Evolutionary conservation across 2,888 invertebrate species (phyloP).

Genomic region (Tupiocoris notatus): DNA sequence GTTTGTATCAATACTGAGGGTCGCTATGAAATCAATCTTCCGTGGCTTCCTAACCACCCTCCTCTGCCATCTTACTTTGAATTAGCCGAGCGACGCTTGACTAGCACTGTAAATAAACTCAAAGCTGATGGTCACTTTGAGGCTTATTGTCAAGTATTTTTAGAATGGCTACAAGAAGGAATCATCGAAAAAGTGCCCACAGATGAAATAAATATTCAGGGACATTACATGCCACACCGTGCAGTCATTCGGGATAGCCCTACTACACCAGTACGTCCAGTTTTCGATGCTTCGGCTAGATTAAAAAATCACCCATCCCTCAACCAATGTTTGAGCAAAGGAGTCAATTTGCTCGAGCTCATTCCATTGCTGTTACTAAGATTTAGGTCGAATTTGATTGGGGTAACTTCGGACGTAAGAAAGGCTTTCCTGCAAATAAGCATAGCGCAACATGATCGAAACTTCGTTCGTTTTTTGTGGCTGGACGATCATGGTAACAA

Average conservation of each 20-base stretch:
- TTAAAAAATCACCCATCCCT: constrained; percentile 40
- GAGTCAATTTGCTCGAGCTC: constrained; percentile 47
- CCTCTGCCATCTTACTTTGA: background rate
- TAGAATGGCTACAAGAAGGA: constrained; percentile 1
- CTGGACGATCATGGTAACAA: constrained; percentile 6
- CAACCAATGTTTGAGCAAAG: constrained; percentile 49
- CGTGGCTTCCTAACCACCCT: background rate
- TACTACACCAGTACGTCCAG: constrained; percentile 1
- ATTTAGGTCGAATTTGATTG: constrained; percentile 44
- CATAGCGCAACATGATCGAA: constrained; percentile 49
- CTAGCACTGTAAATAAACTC: background rate
- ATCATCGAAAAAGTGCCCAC: constrained; percentile 1
- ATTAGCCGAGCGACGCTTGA: background rate
- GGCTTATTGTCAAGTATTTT: background rate
- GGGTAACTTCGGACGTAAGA: constrained; percentile 48
- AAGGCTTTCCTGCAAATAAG: constrained; percentile 52
- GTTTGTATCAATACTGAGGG: constrained; percentile 4
- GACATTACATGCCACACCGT: constrained; percentile 44
- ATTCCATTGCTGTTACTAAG: constrained; percentile 43
- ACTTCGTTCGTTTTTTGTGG: constrained; percentile 50
- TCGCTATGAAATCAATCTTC: background rate
- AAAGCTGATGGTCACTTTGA: background rate
- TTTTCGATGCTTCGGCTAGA: constrained; percentile 34
- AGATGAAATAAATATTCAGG: background rate
- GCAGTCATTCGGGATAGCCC: constrained; percentile 35